phyloP scores from a whole-genome alignment of 2,888 invertebrate genomes.

The Pachliopta kotzebuea region DNA sequence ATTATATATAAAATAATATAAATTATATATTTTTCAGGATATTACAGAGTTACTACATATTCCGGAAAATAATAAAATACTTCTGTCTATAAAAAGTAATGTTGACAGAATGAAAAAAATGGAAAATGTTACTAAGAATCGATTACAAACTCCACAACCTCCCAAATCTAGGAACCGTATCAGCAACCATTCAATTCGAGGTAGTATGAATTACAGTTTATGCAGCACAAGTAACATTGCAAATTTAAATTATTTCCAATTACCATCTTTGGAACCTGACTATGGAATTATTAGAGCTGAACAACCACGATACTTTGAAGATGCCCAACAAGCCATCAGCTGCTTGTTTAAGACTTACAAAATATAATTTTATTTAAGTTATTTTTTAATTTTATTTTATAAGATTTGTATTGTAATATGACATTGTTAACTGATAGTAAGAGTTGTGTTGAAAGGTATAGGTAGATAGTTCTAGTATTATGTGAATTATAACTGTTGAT shows the following conservation, averaged over 20 bases:
- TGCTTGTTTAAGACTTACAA: constrained; percentile 63
- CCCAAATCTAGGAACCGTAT: constrained; percentile 47
- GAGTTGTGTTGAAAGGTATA: background rate
- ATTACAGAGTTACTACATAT: constrained; percentile 55
- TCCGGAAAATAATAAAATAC: constrained; percentile 63
- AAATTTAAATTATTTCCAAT: constrained; percentile 20
- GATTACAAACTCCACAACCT: constrained; percentile 47
- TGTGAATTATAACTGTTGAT: background rate
- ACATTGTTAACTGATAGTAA: background rate
- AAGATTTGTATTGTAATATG: background rate
- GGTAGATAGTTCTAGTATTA: background rate
- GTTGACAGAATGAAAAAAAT: constrained; percentile 61
- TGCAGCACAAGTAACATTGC: constrained; percentile 32
- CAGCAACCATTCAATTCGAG: constrained; percentile 46
- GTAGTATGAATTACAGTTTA: constrained; percentile 39
- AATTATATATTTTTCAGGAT: constrained; percentile 61
- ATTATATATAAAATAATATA: no score
- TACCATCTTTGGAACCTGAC: constrained; percentile 66
- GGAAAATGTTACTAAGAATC: constrained; percentile 50
- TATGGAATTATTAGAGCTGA: constrained; percentile 63
- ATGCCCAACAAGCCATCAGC: constrained; percentile 66
- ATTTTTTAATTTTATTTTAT: background rate
- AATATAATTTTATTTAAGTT: constrained; percentile 41
- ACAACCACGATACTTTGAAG: constrained; percentile 66
- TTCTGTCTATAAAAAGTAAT: constrained; percentile 58